phyloP scores from a whole-genome alignment of 2,888 invertebrate genomes.

The Drosophila putrida region DNA sequence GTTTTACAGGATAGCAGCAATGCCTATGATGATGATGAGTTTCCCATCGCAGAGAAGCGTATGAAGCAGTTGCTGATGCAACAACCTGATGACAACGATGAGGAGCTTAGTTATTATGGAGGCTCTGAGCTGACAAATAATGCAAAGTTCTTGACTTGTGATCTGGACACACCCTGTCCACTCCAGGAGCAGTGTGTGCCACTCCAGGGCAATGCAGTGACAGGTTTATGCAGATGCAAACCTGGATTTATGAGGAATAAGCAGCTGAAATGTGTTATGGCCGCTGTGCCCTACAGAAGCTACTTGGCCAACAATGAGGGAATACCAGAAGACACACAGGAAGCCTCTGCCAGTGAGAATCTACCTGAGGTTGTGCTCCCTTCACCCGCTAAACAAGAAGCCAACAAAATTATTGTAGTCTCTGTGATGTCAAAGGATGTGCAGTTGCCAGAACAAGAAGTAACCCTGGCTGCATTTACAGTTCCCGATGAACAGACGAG shows the following conservation, averaged over 20 bases:
- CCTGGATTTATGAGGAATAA: conserved; percentile 87
- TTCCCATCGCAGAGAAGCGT: conserved; percentile 82
- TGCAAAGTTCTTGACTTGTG: conserved; percentile 87
- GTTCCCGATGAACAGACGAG: conserved; percentile 91
- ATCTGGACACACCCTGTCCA: conserved; percentile 87
- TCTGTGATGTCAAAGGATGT: conserved; percentile 92
- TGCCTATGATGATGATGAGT: conserved; percentile 82
- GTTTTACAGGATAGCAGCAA: conserved; percentile 51
- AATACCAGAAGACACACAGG: conserved; percentile 18
- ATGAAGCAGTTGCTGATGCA: conserved; percentile 81
- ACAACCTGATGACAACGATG: conserved; percentile 82
- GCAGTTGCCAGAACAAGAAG: conserved; percentile 93
- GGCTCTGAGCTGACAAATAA: conserved; percentile 63
- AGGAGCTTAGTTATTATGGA: conserved; percentile 86
- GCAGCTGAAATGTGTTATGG: conserved; percentile 83
- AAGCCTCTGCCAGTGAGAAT: conserved; percentile 45
- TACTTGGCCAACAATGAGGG: conserved; percentile 49
- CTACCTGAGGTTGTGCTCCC: conserved; percentile 24
- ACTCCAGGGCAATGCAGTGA: conserved; percentile 86
- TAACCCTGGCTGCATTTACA: conserved; percentile 92
- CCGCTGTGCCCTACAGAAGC: conserved; percentile 71
- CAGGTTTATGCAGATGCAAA: conserved; percentile 91
- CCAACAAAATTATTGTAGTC: conserved; percentile 90
- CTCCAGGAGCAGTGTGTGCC: conserved; percentile 90
- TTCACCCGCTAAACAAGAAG: conserved; percentile 79